Percentiles rank a stretch among this genome's conserved stretches.
phyloP scores from a whole-genome alignment of 2,888 invertebrate species.

The Macroteleia sp. region DNA sequence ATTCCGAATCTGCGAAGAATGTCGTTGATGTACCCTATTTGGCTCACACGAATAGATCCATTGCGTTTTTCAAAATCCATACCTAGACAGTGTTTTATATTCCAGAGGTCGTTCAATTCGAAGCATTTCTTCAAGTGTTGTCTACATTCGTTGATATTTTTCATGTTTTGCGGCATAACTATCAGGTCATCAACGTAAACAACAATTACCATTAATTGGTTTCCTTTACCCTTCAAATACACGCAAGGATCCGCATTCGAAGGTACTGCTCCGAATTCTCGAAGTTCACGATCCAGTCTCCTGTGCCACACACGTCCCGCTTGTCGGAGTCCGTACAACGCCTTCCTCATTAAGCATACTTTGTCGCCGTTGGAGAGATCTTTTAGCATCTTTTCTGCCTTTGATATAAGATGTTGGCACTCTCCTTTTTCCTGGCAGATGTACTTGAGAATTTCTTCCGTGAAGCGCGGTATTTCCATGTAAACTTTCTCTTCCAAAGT shows the following conservation, averaged over 20 bases:
- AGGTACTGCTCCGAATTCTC: not conserved
- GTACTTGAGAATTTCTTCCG: too few species aligned
- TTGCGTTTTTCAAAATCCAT: slow-evolving; percentile 1
- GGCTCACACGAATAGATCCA: slow-evolving; percentile 7
- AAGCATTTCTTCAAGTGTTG: not conserved
- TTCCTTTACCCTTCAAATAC: not conserved
- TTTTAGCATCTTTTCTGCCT: too few species aligned
- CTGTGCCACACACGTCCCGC: not conserved
- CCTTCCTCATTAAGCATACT: not conserved
- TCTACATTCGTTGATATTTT: not conserved
- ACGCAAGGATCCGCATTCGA: not conserved
- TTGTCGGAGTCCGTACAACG: not conserved
- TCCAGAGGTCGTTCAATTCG: not conserved
- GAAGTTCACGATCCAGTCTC: not conserved
- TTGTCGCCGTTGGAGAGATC: not conserved
- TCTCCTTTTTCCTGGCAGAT: too few species aligned
- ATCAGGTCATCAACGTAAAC: not conserved
- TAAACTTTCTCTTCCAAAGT: not conserved
- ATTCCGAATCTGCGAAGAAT: slow-evolving; percentile 24
- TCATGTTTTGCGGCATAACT: not conserved
- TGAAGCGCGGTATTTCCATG: too few species aligned
- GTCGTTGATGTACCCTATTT: slow-evolving; percentile 4
- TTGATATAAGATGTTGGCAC: too few species aligned
- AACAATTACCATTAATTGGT: not conserved
- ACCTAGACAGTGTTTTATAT: not conserved